Base-by-base conservation (phyloP, 2,888 invertebrate species). In the Latrodectus hesperus region DNA sequence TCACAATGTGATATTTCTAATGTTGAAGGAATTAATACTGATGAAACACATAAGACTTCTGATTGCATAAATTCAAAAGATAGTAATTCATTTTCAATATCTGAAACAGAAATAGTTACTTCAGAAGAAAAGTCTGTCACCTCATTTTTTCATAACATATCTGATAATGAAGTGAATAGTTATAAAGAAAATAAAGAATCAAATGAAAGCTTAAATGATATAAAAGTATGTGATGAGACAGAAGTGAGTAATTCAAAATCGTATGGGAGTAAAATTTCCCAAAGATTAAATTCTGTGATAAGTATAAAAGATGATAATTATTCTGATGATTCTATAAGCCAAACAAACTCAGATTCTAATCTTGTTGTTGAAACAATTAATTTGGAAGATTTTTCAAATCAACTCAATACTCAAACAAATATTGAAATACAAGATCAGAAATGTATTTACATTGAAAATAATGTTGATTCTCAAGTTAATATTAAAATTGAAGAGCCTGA, bases 1-100 rank as follows among this genome's bases (percentile, higher is more conserved):
- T 76, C n/a, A 65, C 65, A 80, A 9, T 51, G 67, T 67, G 67
- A 74, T 65, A 11, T 52, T 51, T 22, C 71, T 51, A 60, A 79
- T 79, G 49, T 73, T 38, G n/a, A 22, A 8, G 74, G 71, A 68
- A 74, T 70, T n/a, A 16, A 16, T 49, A 49, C 52, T 60, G 9
- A n/a, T 17, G 55, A 49, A 9, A 64, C 60, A 53, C 16, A n/a
- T 52, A 53, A 67, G 53, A 38, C 10, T 9, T n/a, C 12, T 60
- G 60, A 60, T 5, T n/a, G n/a, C 12, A 12, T 16, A 16, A 16
- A 16, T 60, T 60, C 60, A 60, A 38, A 38, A 38, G 38, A 38
- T 38, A 0, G 2, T 38, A 38, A 38, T 38, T 38, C 38, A 38
- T 38, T 38, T 38, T 38, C 38, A 38, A 38, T 38, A 38, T 60